Percentiles rank a stretch among this genome's conserved stretches.
phyloP scores from a whole-genome alignment of 2,888 invertebrate genomes.

The Acanthococcus lagerstroemiae region DNA sequence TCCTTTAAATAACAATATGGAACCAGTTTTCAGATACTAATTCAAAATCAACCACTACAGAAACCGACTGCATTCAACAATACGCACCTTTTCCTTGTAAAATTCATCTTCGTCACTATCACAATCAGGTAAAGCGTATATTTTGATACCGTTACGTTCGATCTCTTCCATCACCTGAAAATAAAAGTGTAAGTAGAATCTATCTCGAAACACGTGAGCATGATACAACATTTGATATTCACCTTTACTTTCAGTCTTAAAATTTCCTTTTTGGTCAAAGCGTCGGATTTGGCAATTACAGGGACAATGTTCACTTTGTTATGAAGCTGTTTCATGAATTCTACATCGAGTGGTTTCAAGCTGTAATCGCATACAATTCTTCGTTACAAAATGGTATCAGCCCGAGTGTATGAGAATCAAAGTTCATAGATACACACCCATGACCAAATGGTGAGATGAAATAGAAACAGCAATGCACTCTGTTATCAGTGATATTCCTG shows the following conservation, averaged over 20 bases:
- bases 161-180: constrained; percentile 77
- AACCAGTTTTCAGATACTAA: too few relatives aligned
- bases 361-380: too few relatives aligned
- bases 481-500: constrained; percentile 90
- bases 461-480: constrained; percentile 96
- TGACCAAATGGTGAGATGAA: constrained; percentile 96
- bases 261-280: constrained; percentile 85
- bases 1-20: too few relatives aligned
- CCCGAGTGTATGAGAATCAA: background rate
- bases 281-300: constrained; percentile 95
- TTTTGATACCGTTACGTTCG: constrained; percentile 79
- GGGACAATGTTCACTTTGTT: constrained; percentile 92
- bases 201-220: background rate
- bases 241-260: constrained; percentile 72
- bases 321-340: constrained; percentile 93
- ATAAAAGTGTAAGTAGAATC: constrained; percentile 14
- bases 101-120: constrained; percentile 92
- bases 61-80: too few relatives aligned
- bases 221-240: constrained; percentile 36
- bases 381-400: background rate
- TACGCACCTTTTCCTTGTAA: constrained; percentile 72
- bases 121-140: constrained; percentile 91
- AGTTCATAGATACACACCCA: constrained; percentile 66
- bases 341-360: constrained; percentile 83
- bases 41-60: too few relatives aligned